phyloP scores from a whole-genome alignment of 2,888 invertebrate species.

The Miltochrista miniata region DNA sequence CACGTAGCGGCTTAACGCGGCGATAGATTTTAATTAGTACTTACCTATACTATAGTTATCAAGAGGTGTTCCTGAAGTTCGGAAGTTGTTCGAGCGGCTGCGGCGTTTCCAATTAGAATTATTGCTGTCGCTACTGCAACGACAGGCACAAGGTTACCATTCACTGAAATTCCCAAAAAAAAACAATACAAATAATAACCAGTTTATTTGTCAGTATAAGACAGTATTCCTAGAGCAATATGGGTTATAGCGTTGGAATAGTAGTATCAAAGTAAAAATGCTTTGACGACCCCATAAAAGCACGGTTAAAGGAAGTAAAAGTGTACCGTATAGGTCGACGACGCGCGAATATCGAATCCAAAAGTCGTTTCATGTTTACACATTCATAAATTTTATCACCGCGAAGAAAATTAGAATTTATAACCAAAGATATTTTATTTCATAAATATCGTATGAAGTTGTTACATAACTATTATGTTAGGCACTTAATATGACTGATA shows the following conservation, averaged over 20 bases:
- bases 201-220: conserved; percentile 8
- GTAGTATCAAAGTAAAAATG: conserved; percentile 25
- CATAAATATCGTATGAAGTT: not conserved
- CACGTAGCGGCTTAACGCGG: conserved; percentile 23
- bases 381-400: conserved; percentile 41
- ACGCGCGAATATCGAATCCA: conserved; percentile 27
- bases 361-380: conserved; percentile 34
- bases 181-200: too few species aligned
- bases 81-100: conserved; percentile 45
- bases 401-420: conserved; percentile 21
- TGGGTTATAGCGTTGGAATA: not conserved
- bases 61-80: conserved; percentile 49
- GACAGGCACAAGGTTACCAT: conserved; percentile 31
- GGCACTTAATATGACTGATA: too few species aligned
- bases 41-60: conserved; percentile 45
- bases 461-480: too few species aligned
- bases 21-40: conserved; percentile 61
- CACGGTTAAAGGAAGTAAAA: not conserved
- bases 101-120: conserved; percentile 51
- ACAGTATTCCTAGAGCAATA: conserved; percentile 4
- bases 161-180: not conserved
- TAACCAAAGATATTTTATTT: conserved; percentile 27
- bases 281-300: conserved; percentile 34
- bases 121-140: conserved; percentile 43
- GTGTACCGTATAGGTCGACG: conserved; percentile 24